These are phyloP conservation scores for Brienomyrus longianalis DNA, from an alignment of 2,113 vertebrate genomes.

Conservation along the genomic window DNA sequence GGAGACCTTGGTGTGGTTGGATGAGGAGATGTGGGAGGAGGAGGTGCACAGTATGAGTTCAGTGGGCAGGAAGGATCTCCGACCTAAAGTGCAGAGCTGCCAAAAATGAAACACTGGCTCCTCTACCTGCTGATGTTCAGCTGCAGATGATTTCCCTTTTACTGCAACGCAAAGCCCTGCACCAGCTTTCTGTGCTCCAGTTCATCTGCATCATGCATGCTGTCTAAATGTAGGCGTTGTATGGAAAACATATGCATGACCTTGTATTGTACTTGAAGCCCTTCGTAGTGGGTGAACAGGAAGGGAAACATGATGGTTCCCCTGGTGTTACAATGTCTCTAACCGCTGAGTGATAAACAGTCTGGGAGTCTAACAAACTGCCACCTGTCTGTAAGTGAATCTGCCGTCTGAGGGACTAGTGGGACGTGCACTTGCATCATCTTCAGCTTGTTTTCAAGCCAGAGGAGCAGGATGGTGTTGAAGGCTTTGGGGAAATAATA, in stretches of 20 bases:
- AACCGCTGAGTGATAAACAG: background rate
- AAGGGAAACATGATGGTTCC: background rate
- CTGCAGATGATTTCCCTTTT: background rate
- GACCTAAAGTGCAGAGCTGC: background rate
- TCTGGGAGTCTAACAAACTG: background rate
- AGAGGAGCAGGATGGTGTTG: background rate
- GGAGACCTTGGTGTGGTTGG: background rate
- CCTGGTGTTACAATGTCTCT: background rate
- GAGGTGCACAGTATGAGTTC: background rate
- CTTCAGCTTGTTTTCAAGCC: constrained; percentile 4
- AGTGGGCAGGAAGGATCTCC: background rate
- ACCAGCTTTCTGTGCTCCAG: background rate
- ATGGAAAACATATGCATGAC: background rate
- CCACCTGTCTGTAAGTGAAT: background rate
- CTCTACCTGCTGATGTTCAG: background rate
- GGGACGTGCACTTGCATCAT: constrained; percentile 14
- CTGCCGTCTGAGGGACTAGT: background rate
- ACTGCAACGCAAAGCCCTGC: background rate
- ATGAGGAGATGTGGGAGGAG: background rate
- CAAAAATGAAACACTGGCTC: background rate
- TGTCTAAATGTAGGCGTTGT: background rate
- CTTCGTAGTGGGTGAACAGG: background rate
- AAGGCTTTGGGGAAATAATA: background rate
- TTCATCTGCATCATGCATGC: background rate
- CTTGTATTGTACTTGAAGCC: background rate